Evolutionary conservation across 2,113 vertebrate genomes (phyloP), one percentile per base, ranked within the genome.

Genomic region (Numenius arquata): DNA sequence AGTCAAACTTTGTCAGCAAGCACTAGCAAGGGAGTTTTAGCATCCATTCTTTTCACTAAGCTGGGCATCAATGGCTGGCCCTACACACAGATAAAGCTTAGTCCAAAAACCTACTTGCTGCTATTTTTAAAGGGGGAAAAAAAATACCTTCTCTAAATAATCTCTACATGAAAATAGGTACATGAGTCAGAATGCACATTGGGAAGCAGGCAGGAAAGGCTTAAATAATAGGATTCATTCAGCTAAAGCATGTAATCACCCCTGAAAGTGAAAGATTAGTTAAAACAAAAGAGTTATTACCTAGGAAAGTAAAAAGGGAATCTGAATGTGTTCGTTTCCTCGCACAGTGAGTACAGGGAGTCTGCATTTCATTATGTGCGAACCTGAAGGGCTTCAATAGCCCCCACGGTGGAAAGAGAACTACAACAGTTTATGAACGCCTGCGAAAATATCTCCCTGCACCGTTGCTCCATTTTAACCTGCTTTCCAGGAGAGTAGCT

Each of bases 181-280:
- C 40, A 41, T 93, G 84, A 95, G 43, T 86, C 95, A 94, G 85
- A 90, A 88, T 21, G 22, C 68, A 71, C 41, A 5, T 43, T 26
- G 61, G 48, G 88, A 65, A 83, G 73, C 59, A 87, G 66, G 30
- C 67, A 92, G 58, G 34, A 78, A 73, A 82, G 66, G 50, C 75
- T 96, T 92, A 80, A 96, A 93, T 95, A 93, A 96, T 76, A 84
- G 76, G 66, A 96, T 97, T 95, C 90, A 71, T 93, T 93, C 84
- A 94, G 56, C 45, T 95, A 76, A 87, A 76, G 45, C 62, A 93
- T 89, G 73, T 89, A 92, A 92, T 96, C 88, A 79, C 62, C 79
- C 56, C 87, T 93, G 90, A 70, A 91, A 97, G 78, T 52, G 82
- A 92, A 68, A 89, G 94, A 93, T 94, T 82, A 90, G 85, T 90